Evolutionary conservation across 2,797 vertebrate genomes (phyloP).

Genomic region (Cuculus canorus): DNA sequence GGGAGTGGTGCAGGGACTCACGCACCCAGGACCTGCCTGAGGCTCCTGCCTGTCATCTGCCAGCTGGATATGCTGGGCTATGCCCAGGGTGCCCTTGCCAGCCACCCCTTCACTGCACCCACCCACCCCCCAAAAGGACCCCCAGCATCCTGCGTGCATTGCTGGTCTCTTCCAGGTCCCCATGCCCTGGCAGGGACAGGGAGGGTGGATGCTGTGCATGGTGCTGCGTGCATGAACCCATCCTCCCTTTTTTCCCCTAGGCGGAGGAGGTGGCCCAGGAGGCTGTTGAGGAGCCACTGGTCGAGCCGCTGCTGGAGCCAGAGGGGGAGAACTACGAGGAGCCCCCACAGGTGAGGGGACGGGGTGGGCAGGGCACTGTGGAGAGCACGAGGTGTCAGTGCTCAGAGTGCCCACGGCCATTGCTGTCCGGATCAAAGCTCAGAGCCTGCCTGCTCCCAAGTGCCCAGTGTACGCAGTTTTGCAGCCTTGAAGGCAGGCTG

Average conservation of each 20-base stretch:
- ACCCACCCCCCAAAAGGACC: rapidly evolving
- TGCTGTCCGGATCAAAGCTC: rapidly evolving
- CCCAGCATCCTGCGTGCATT: not conserved
- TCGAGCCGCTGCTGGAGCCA: slow-evolving; percentile 90
- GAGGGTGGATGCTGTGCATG: rapidly evolving
- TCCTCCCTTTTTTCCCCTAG: slow-evolving; percentile 62
- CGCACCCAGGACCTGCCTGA: rapidly evolving
- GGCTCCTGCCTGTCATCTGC: not conserved
- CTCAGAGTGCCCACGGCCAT: rapidly evolving
- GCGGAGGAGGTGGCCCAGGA: slow-evolving; percentile 96
- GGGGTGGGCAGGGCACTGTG: rapidly evolving
- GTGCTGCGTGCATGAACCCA: not conserved
- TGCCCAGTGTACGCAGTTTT: rapidly evolving
- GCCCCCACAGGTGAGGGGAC: slow-evolving; percentile 85
- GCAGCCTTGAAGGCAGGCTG: not conserved
- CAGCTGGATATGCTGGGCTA: not conserved
- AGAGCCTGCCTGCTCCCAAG: not conserved
- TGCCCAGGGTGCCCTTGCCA: not conserved
- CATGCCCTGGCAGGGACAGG: rapidly evolving
- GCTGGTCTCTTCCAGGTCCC: not conserved
- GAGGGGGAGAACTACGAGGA: slow-evolving; percentile 94
- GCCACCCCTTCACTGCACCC: not conserved
- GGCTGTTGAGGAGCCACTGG: slow-evolving; percentile 91
- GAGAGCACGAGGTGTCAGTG: not conserved
- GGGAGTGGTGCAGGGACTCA: rapidly evolving